These are phyloP conservation scores for Trematomus loennbergii DNA, from an alignment of 2,113 vertebrate genomes.

Conservation along the genomic window DNA sequence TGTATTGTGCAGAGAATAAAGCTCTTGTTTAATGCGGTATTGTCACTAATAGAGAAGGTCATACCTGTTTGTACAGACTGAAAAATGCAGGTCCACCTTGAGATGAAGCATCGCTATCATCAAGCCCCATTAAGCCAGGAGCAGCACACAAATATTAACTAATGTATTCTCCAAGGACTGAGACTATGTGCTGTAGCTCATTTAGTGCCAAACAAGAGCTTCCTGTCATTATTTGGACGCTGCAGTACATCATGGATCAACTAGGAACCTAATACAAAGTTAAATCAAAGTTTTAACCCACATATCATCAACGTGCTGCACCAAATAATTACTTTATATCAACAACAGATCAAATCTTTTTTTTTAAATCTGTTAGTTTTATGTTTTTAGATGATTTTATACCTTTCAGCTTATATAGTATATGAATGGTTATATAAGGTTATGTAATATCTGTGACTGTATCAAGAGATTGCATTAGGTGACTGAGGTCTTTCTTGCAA, in stretches of 20 bases:
- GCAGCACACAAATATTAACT: slow-evolving; percentile 34
- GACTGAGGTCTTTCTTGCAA: no score
- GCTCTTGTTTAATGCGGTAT: slow-evolving; percentile 5
- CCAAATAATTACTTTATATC: neutral
- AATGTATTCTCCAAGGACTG: slow-evolving; percentile 52
- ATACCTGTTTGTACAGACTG: slow-evolving; percentile 32
- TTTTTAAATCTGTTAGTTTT: no score
- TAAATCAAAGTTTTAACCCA: neutral
- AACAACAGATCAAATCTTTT: no score
- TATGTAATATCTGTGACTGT: no score
- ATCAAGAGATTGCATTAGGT: no score
- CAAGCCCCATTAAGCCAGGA: slow-evolving; percentile 34
- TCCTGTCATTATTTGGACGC: slow-evolving; percentile 9
- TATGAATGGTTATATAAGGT: no score
- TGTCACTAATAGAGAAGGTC: slow-evolving; percentile 52
- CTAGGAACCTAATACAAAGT: no score
- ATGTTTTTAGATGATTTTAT: no score
- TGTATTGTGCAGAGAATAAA: neutral
- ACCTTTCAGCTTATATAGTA: no score
- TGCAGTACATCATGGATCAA: neutral
- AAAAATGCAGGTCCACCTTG: slow-evolving; percentile 58
- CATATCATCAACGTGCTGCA: neutral
- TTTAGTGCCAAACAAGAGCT: slow-evolving; percentile 29
- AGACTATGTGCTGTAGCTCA: neutral
- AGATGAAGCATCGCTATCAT: slow-evolving; percentile 59